phyloP scores from a whole-genome alignment of 2,113 vertebrate species.

The Syngnathus scovelli region DNA sequence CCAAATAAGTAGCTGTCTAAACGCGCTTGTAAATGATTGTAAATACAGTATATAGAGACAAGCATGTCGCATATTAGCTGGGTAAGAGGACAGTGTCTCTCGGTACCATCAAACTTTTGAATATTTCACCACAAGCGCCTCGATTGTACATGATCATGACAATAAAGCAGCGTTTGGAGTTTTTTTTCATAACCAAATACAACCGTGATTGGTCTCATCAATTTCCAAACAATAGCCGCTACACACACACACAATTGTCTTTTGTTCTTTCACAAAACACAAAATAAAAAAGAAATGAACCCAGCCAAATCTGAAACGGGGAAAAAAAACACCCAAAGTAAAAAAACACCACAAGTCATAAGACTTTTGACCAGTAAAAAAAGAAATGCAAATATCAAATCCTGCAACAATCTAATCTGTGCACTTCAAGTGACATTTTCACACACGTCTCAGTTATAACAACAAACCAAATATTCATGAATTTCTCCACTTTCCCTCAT shows the following conservation, averaged over 20 bases:
- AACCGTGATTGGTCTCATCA: not conserved
- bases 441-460: not conserved
- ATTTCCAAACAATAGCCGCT: not conserved
- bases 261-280: not conserved
- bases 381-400: too few species aligned
- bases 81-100: constrained; percentile 46
- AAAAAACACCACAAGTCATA: too few species aligned
- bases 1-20: constrained; percentile 1
- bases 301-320: too few species aligned
- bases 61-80: not conserved
- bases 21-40: constrained; percentile 46
- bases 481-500: not conserved
- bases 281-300: too few species aligned
- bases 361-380: too few species aligned
- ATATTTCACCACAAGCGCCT: constrained; percentile 57
- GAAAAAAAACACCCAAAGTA: too few species aligned
- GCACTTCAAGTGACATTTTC: not conserved
- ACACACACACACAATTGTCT: too few species aligned
- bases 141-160: constrained; percentile 57
- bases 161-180: constrained; percentile 59
- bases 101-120: constrained; percentile 29
- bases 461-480: not conserved
- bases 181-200: constrained; percentile 44
- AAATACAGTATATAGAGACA: constrained; percentile 34
- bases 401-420: too few species aligned